Evolutionary conservation across 2,113 vertebrate genomes (phyloP).

Genomic region (Antidorcas marsupialis): DNA sequence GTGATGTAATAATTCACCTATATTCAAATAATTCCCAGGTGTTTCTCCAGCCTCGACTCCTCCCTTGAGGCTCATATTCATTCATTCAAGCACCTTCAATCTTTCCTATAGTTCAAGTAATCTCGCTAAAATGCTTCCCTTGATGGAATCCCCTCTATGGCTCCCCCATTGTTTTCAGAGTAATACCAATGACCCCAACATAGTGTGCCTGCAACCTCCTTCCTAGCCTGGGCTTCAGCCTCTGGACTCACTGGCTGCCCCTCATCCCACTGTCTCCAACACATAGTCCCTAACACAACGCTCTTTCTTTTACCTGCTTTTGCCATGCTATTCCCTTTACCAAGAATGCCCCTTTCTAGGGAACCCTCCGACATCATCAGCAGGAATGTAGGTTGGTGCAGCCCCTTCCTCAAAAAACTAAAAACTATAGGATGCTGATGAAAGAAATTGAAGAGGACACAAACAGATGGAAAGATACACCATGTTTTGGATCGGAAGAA

Average conservation of each 20-base stretch:
- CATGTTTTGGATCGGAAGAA: neutral
- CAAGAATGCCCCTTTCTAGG: neutral
- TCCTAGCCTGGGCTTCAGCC: too few relatives aligned
- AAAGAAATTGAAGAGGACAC: neutral
- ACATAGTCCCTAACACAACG: fast-evolving
- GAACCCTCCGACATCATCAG: neutral
- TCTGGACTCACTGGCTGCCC: neutral
- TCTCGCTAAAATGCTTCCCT: neutral
- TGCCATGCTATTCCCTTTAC: neutral
- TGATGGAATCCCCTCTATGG: neutral
- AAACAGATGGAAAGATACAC: neutral
- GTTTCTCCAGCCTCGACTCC: neutral
- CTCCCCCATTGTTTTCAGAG: neutral
- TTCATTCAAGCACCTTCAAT: neutral
- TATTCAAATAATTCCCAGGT: neutral
- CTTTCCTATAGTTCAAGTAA: neutral
- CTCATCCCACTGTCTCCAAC: neutral
- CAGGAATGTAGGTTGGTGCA: neutral
- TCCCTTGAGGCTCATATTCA: neutral
- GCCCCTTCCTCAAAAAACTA: neutral
- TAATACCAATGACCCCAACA: fast-evolving
- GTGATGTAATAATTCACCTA: neutral
- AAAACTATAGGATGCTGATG: neutral
- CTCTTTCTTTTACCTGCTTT: neutral
- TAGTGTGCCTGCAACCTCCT: neutral